Conservation (phyloP, 2,888 invertebrate species). For the Aromia moschata region DNA sequence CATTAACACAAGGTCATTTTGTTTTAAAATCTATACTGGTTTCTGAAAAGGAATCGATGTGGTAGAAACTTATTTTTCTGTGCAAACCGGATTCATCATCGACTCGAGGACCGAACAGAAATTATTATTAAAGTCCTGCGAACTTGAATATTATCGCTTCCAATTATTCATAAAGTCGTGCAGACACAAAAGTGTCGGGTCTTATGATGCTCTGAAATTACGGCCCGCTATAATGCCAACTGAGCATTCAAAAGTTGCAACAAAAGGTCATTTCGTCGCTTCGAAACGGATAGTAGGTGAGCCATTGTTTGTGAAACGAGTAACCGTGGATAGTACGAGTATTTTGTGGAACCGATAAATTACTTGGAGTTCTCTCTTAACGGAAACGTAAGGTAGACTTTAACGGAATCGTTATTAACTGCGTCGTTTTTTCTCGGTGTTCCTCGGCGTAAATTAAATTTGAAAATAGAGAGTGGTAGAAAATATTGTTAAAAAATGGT, state of each 20-base stretch:
- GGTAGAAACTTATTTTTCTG: no score
- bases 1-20: no score
- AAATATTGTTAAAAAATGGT: no score
- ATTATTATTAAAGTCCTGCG: slow-evolving; percentile 3
- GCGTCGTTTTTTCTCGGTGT: no score
- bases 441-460: no score
- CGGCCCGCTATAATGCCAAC: slow-evolving; percentile 11
- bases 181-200: slow-evolving; percentile 23
- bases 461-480: no score
- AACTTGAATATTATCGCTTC: slow-evolving; percentile 15
- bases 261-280: slow-evolving; percentile 17
- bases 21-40: no score
- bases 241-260: slow-evolving; percentile 24
- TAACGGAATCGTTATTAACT: not conserved
- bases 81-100: slow-evolving; percentile 10
- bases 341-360: slow-evolving; percentile 15
- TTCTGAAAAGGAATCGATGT: no score
- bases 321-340: slow-evolving; percentile 7
- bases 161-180: slow-evolving; percentile 17
- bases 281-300: slow-evolving; percentile 18
- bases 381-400: not conserved
- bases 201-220: slow-evolving; percentile 18
- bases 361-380: not conserved
- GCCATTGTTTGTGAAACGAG: slow-evolving; percentile 13
- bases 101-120: slow-evolving; percentile 6